phyloP scores from a whole-genome alignment of 2,797 vertebrate species.

The Falco peregrinus region DNA sequence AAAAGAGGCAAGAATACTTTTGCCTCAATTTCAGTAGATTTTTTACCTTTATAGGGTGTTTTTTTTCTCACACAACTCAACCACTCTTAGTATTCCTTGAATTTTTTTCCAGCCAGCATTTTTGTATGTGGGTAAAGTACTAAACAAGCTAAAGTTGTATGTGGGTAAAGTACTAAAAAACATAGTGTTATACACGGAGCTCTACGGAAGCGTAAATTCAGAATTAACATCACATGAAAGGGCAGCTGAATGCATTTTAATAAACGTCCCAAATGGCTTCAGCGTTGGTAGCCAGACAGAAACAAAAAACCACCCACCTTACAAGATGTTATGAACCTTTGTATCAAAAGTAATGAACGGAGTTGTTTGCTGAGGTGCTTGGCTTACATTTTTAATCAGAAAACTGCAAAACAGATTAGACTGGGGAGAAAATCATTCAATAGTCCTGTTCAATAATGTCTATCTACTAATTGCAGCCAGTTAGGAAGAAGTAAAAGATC shows the following conservation, averaged over 20 bases:
- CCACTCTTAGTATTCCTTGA: background rate
- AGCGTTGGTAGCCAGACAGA: constrained; percentile 39
- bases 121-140: background rate
- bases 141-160: too few species aligned
- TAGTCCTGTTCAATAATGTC: background rate
- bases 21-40: background rate
- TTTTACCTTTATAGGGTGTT: background rate
- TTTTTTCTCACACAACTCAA: background rate
- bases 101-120: constrained; percentile 53
- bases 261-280: constrained; percentile 61
- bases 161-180: constrained; percentile 35
- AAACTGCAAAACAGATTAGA: constrained; percentile 17
- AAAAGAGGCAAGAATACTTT: background rate
- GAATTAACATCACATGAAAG: constrained; percentile 62
- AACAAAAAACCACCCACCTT: constrained; percentile 46
- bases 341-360: constrained; percentile 57
- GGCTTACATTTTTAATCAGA: constrained; percentile 22
- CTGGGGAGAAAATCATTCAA: background rate
- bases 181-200: background rate
- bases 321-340: constrained; percentile 49
- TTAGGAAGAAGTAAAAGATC: constrained; percentile 16
- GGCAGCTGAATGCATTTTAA: constrained; percentile 67
- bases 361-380: constrained; percentile 22
- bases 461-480: background rate
- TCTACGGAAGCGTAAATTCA: constrained; percentile 61